Base-by-base conservation (phyloP, 1,140 invertebrate genomes). In the Centruroides vittatus region DNA sequence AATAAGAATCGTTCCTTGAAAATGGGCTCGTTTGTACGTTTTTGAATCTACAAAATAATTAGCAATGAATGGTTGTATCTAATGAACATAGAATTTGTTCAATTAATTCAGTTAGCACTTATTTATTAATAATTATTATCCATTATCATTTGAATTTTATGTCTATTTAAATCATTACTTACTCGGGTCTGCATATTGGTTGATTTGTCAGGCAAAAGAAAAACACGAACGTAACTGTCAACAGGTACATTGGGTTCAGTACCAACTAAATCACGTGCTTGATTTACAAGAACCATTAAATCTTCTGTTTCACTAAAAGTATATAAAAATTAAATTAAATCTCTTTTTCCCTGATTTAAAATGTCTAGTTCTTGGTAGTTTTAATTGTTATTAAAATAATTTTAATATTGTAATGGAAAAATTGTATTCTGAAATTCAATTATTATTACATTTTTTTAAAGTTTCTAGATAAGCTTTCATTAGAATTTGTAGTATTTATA, bases 1-100 rank as follows among this genome's bases (percentile, higher is more conserved):
- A 87, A 86, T 58, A 86, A 73, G 70, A 86, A 87, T 51, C 85
- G 80, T 69, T 86, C 84, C 67, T 86, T 83, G 72, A 83, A 86
- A 60, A 82, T 80, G 1, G 85, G 85, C 63, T 81, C 82, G 57
- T 80, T 80, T 13, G 80, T 80, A 60, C 79, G 77, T 58, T 81
- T 78, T 66, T 83, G 84, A 12, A 79, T 73, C 80, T 81, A 67
- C n/a, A 69, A 62, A 58, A 58, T 46, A 23, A 63, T 53, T 10
- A 61, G 23, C 23, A 13, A 62, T 60, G 55, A 57, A 52, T 58
- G 49, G 47, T 57, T 9, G 59, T 11, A 13, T 58, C 9, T 23
- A 58, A 58, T 58, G n/a, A 12, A 35, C 23, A 7, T 13, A 51
- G n/a, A 12, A 49, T 9, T 23, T 41, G 41, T 0, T 41, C 8